Evolutionary conservation across 2,797 vertebrate species (phyloP), one percentile per base, ranked within the genome.

Genomic region (Distichodus sexfasciatus): DNA sequence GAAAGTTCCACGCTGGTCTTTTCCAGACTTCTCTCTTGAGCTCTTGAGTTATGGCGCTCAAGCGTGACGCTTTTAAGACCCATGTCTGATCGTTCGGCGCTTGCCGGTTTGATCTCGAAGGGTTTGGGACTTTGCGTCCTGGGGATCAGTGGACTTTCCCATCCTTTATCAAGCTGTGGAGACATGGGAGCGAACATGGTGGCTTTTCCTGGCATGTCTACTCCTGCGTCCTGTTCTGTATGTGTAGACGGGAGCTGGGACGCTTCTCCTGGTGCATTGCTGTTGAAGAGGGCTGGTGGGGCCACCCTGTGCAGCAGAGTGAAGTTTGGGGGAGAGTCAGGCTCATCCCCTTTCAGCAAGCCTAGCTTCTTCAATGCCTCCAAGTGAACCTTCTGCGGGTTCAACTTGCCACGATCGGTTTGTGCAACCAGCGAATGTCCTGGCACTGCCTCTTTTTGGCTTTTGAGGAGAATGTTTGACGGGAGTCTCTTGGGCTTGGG

Each of bases 281-380:
- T 24, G 66, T 66, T 85, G 24, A 70, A 1, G 1, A 80, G 83
- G 48, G 84, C 55, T 5, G 75, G 21, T 53, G 82, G 69, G 35
- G 76, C 15, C 2, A 81, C 66, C 83, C 74, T 86, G 6, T 61
- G 66, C n/a, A 59, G 70, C 2, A 78, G 80, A 61, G 71, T 90
- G 21, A 48, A 55, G 1, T 36, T 1, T 4, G 83, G 77, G 2
- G 66, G 54, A 0, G 66, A 40, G n/a, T 85, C 80, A 0, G 8
- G 2, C 11, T 92, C 87, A 0, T 90, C 85, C 41, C 83, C 82
- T 77, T 91, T 94, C 0, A 92, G 84, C 23, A 98, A 88, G 5
- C 97, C 97, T 0, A 99, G 86, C 77, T 98, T 99, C 69, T 91
- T 84, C 17, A 99, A 81, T 0, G 97, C 97, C 65, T 98, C 94